These are phyloP conservation scores for Oreonectes daqikongensis DNA, from an alignment of 2,797 vertebrate species.

Conservation along the genomic window DNA sequence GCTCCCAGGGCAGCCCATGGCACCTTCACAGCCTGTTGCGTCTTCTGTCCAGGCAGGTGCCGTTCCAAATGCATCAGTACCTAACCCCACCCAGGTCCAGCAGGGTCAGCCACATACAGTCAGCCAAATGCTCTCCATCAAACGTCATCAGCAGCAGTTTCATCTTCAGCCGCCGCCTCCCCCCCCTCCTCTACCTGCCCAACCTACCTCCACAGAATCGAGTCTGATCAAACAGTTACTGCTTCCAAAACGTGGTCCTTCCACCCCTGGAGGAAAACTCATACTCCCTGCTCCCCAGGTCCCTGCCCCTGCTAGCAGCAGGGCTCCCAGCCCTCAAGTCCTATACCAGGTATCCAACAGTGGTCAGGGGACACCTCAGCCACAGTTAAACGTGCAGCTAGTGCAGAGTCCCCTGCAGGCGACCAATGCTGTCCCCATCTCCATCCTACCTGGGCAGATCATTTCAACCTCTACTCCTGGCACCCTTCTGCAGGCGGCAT, in stretches of 20 bases:
- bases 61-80: constrained; percentile 76
- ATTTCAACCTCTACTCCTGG: constrained; percentile 89
- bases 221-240: constrained; percentile 99
- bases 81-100: constrained; percentile 78
- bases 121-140: constrained; percentile 92
- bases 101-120: constrained; percentile 88
- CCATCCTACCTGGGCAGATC: constrained; percentile 90
- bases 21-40: constrained; percentile 81
- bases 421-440: constrained; percentile 87
- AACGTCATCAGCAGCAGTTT: constrained; percentile 87
- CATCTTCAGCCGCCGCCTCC: constrained; percentile 76
- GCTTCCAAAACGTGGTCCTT: constrained; percentile 97
- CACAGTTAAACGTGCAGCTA: constrained; percentile 94
- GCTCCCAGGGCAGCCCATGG: constrained; percentile 84
- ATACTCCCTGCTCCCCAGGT: constrained; percentile 97
- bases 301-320: constrained; percentile 87
- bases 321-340: constrained; percentile 89
- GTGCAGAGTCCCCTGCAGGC: constrained; percentile 87
- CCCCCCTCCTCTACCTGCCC: constrained; percentile 77
- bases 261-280: constrained; percentile 95
- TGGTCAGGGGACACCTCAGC: constrained; percentile 84
- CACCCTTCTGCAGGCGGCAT: constrained; percentile 91
- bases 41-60: no score
- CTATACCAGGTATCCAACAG: constrained; percentile 92
- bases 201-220: constrained; percentile 92